Evolutionary conservation across 30 jellyfish, hydroid and myxozoan species (phyloP).

Genomic region (Mastigias papua): DNA sequence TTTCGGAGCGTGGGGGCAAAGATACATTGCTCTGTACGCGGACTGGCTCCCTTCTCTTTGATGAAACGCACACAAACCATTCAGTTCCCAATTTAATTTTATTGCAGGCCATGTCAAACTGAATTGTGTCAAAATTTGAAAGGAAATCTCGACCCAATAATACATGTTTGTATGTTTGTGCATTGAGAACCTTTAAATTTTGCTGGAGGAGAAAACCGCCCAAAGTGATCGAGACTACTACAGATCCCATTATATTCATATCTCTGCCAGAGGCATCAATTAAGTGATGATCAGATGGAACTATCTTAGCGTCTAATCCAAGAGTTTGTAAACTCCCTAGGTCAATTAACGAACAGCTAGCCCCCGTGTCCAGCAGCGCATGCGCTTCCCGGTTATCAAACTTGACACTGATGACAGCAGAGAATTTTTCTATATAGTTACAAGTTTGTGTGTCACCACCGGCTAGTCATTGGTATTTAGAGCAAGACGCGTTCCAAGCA

Average conservation of each 20-base stretch:
- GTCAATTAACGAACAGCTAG: slow-evolving; percentile 59
- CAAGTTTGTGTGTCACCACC: neutral
- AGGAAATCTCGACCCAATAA: slow-evolving; percentile 61
- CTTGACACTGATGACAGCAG: slow-evolving; percentile 20
- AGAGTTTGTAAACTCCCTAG: slow-evolving; percentile 33
- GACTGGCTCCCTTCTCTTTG: slow-evolving; percentile 31
- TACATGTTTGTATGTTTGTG: slow-evolving; percentile 31
- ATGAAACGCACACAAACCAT: slow-evolving; percentile 48
- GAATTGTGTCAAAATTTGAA: slow-evolving; percentile 10
- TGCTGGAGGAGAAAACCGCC: neutral
- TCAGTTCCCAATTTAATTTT: slow-evolving; percentile 19
- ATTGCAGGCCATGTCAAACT: slow-evolving; percentile 17
- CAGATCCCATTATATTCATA: slow-evolving; percentile 31
- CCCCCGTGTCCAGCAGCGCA: slow-evolving; percentile 61
- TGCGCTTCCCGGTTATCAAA: slow-evolving; percentile 1
- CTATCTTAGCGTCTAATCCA: neutral
- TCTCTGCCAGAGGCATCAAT: slow-evolving; percentile 49
- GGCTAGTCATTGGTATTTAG: slow-evolving; percentile 55
- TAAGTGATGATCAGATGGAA: neutral
- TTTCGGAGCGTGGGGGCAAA: slow-evolving; percentile 61
- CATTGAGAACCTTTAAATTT: slow-evolving; percentile 33
- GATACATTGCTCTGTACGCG: slow-evolving; percentile 27
- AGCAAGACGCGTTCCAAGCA: slow-evolving; percentile 43
- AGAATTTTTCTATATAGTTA: neutral
- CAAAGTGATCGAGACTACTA: neutral